A percentile compares a stretch with the other conserved stretches of the same genome.
These are phyloP conservation scores for Platycheirus albimanus DNA, from an alignment of 2,888 invertebrate genomes.

Conservation along the genomic window DNA sequence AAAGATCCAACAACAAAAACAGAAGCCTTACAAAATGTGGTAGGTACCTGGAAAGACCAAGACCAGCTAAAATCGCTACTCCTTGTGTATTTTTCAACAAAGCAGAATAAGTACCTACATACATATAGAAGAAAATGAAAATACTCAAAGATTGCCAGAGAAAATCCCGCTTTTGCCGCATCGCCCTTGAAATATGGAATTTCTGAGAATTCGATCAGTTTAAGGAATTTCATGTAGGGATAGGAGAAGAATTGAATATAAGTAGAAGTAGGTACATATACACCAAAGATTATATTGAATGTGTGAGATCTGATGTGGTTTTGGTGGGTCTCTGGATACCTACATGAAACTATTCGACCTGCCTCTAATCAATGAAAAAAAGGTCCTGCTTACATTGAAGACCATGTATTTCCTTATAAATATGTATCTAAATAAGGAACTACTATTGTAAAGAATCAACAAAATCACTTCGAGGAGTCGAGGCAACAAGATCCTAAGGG, in stretches of 20 bases:
- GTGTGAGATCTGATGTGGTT: background rate
- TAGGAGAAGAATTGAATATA: background rate
- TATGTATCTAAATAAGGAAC: background rate
- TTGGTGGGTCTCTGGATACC: background rate
- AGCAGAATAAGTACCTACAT: too few relatives aligned
- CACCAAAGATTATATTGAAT: background rate
- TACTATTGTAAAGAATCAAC: too few relatives aligned
- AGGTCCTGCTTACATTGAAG: background rate
- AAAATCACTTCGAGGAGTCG: too few relatives aligned
- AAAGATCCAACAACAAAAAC: conserved; percentile 61
- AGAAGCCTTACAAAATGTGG: conserved; percentile 74
- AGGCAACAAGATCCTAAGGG: too few relatives aligned
- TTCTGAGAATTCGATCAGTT: conserved; percentile 50
- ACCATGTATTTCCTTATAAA: too few relatives aligned
- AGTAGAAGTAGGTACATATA: background rate
- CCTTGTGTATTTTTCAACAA: background rate
- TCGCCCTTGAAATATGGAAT: conserved; percentile 60
- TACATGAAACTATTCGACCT: background rate
- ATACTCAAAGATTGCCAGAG: conserved; percentile 20
- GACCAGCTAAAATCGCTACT: background rate
- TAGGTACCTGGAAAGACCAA: conserved; percentile 37
- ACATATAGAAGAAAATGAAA: conserved; percentile 40
- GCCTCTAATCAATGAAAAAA: background rate
- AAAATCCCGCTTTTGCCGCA: conserved; percentile 42
- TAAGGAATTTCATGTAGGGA: conserved; percentile 49